Evolutionary conservation across 1,140 invertebrate genomes (phyloP).

Genomic region (Bombus waltoni): DNA sequence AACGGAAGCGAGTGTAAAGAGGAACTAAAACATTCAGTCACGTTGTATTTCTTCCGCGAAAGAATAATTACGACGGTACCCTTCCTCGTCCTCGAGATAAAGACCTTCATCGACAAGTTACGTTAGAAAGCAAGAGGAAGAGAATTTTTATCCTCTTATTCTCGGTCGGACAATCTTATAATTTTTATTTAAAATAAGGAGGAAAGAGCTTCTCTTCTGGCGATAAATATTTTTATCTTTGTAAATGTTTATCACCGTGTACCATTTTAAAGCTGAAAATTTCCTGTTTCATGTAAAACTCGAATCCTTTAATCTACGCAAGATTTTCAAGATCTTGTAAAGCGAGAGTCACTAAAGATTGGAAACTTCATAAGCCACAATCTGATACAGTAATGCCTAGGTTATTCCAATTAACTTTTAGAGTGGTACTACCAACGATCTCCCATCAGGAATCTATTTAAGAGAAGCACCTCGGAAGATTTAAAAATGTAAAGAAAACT

Average conservation of each 20-base stretch:
- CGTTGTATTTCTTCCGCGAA: not conserved
- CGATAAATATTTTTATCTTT: too few species aligned
- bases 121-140: not conserved
- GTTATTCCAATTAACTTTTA: not conserved
- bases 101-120: not conserved
- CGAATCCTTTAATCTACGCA: too few species aligned
- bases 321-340: not conserved
- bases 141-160: not conserved
- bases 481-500: not conserved
- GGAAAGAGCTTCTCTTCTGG: too few species aligned
- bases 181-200: not conserved
- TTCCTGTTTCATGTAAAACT: too few species aligned
- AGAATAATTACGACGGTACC: slow-evolving; percentile 20
- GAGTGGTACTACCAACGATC: not conserved
- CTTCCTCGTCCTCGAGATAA: not conserved
- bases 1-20: not conserved
- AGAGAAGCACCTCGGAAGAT: not conserved
- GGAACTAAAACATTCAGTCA: slow-evolving; percentile 2
- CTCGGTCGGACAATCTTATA: not conserved
- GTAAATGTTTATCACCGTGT: too few species aligned
- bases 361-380: not conserved
- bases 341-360: not conserved
- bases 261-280: too few species aligned
- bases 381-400: not conserved
- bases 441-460: not conserved